Base-by-base conservation (phyloP, 2,888 invertebrate genomes). In the Leucania comma region DNA sequence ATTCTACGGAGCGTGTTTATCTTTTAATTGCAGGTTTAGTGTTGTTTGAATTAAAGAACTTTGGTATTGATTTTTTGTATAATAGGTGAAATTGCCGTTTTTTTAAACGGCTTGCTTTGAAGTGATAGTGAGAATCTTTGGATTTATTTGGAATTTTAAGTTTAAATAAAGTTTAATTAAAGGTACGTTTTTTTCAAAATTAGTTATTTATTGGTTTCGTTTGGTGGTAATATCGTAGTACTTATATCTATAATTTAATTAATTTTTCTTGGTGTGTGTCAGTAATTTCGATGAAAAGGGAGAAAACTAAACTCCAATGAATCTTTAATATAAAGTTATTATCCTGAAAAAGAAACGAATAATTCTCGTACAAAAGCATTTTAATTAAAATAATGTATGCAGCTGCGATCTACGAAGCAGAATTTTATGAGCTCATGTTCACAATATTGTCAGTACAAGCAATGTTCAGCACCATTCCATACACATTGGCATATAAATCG, bases 401-500 rank as follows among this genome's bases (percentile, higher is more conserved):
- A 60, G 29, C 50, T 56, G 3, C 42, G 26, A 12, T 46, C 1
- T 35, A 63, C 29, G 10, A 38, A 53, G 17, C 62, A 63, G 20
- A 51, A 35, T 62, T 71, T 35, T 35, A 46, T 46, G 62, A 77
- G 46, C 24, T 74, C 50, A 46, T 53, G 26, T 57, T 53, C 53
- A 63, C 24, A 60, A n/a, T 14, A 50, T 67, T 46, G 62, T 20
- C 22, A 22, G 22, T 38, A 26, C 50, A 38, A 56, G 56, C 54
- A 51, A 17, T 38, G 53, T 53, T 22, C 38, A 46, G 32, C 2
- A 42, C 51, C 58, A 64, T 66, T 64, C 51, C 59, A 80, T 79
- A 71, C 72, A 35, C 82, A 83, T 83, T 85, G 84, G 78, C 79
- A 78, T 88, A 83, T 80, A 85, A 88, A 87, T 88, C 81, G 82